Percentiles rank a stretch among this genome's conserved stretches.
Evolutionary conservation across 2,797 vertebrate species (phyloP).

Genomic region (Leptatherina wallacei): DNA sequence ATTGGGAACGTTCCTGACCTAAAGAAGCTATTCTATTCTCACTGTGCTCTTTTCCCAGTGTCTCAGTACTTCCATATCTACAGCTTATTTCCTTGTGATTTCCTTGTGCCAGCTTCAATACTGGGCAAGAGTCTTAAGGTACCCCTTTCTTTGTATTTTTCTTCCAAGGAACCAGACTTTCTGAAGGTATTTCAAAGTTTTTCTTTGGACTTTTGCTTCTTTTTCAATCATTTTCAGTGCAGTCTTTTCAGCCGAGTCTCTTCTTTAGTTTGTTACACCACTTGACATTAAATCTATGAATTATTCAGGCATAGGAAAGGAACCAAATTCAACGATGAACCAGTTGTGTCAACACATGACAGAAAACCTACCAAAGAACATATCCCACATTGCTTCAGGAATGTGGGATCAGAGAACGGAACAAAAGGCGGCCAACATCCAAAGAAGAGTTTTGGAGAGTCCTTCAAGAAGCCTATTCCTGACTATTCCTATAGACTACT

Average conservation of each 20-base stretch:
- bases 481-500: neutral
- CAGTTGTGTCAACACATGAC: neutral
- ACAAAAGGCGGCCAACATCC: neutral
- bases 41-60: neutral
- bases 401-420: neutral
- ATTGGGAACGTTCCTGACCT: neutral
- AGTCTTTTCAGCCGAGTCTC: neutral
- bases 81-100: neutral
- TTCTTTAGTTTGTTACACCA: neutral
- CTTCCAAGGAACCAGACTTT: neutral
- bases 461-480: neutral
- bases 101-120: neutral
- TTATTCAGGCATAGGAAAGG: neutral
- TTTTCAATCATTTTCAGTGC: neutral
- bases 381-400: neutral
- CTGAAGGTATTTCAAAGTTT: neutral
- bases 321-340: neutral
- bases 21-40: neutral
- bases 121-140: neutral
- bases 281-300: neutral
- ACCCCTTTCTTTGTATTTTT: neutral
- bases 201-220: neutral
- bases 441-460: neutral
- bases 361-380: neutral
- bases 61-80: neutral